These are phyloP conservation scores for Eulimnadia texana DNA, from an alignment of 1,140 invertebrate genomes.

Conservation along the genomic window DNA sequence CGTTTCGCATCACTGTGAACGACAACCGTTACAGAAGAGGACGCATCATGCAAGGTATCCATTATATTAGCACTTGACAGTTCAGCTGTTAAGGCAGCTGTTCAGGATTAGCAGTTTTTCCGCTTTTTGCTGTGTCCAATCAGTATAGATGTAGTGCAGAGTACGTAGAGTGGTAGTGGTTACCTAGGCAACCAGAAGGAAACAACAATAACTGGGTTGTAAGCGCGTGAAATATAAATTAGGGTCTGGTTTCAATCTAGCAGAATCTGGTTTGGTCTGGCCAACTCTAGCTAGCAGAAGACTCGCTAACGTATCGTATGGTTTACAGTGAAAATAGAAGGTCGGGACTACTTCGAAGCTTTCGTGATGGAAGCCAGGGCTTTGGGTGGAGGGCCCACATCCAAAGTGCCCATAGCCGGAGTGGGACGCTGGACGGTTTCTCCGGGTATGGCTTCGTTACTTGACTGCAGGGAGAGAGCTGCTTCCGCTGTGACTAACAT, in stretches of 20 bases:
- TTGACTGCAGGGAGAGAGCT: slow-evolving; percentile 9
- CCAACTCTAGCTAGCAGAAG: no score
- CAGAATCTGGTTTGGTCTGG: no score
- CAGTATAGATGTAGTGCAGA: no score
- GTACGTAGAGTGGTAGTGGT: no score
- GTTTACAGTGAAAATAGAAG: slow-evolving; percentile 10
- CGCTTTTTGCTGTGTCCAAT: no score
- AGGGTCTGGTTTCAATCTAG: no score
- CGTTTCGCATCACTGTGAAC: background rate
- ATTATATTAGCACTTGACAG: background rate
- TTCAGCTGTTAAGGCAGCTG: no score
- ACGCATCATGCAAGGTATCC: slow-evolving; percentile 8
- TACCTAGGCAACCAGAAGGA: background rate
- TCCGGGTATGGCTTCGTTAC: slow-evolving; percentile 1
- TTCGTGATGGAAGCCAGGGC: slow-evolving; percentile 16
- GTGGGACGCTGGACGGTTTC: slow-evolving; percentile 9
- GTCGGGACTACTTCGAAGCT: slow-evolving; percentile 14
- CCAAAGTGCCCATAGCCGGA: slow-evolving; percentile 2
- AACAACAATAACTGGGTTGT: background rate
- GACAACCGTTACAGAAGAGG: slow-evolving; percentile 13
- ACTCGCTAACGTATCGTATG: background rate
- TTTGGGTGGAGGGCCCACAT: slow-evolving; percentile 6
- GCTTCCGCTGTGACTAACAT: slow-evolving; percentile 12
- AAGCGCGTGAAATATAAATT: no score
- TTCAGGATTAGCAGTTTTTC: no score